Conservation (phyloP, 2,113 vertebrate species). For the Forbesichthys papilliferus region DNA sequence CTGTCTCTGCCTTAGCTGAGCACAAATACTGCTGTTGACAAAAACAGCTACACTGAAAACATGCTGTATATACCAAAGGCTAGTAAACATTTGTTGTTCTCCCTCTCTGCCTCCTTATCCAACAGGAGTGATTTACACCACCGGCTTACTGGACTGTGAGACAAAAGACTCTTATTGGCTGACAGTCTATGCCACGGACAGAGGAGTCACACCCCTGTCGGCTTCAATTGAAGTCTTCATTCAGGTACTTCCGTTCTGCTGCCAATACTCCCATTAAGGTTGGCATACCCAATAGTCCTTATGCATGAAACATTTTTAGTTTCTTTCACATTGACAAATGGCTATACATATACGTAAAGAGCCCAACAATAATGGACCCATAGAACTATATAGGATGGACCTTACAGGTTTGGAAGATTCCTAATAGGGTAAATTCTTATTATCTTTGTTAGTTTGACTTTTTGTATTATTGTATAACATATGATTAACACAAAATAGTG, state of each 20-base stretch:
- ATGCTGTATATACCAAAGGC: conserved; percentile 13
- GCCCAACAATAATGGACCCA: not conserved
- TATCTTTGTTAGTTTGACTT: not conserved
- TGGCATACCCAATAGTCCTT: not conserved
- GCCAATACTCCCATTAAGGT: not conserved
- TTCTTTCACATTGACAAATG: not conserved
- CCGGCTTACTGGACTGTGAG: conserved; percentile 91
- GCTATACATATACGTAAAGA: not conserved
- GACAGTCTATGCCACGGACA: conserved; percentile 88
- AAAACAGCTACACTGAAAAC: conserved; percentile 4
- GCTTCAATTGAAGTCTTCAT: conserved; percentile 91
- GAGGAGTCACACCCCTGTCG: conserved; percentile 85
- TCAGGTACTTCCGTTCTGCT: conserved; percentile 66
- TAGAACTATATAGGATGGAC: too few species aligned
- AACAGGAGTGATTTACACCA: conserved; percentile 90
- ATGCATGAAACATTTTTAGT: not conserved
- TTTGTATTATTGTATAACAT: not conserved
- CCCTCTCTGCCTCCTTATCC: conserved; percentile 30
- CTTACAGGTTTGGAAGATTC: not conserved
- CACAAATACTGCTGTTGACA: conserved; percentile 2
- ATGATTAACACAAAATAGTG: too few species aligned
- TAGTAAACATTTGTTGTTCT: conserved; percentile 41
- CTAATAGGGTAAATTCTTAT: not conserved
- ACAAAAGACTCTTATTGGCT: conserved; percentile 91
- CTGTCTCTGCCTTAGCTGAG: conserved; percentile 33